Conservation (phyloP, 2,797 vertebrate species). For the Myotis daubentonii region DNA sequence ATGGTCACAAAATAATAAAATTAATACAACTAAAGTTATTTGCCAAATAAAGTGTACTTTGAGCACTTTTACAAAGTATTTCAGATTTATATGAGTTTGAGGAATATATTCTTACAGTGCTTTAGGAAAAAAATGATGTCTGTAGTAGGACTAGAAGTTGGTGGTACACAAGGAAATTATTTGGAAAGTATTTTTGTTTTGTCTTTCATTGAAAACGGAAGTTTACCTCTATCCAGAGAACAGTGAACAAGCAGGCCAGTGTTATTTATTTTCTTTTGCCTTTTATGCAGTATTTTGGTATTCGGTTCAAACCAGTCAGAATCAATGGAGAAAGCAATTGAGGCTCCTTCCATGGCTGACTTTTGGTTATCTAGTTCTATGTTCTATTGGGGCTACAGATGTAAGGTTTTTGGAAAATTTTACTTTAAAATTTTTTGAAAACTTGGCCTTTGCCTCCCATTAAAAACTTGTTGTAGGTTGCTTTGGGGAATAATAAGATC, state of each 20-base stretch:
- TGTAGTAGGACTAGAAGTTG: not conserved
- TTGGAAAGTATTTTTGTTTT: conserved; percentile 19
- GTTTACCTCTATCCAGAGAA: not conserved
- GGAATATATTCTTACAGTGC: not conserved
- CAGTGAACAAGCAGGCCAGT: not conserved
- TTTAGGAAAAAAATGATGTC: not conserved
- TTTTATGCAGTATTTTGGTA: not conserved
- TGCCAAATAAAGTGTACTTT: not conserved
- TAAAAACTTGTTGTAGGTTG: not conserved
- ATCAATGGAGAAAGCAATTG: not conserved
- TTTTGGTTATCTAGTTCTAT: not conserved
- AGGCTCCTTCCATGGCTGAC: not conserved
- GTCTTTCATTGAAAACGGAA: not conserved
- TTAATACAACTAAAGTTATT: not conserved
- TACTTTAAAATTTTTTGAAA: not conserved
- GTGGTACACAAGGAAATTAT: not conserved
- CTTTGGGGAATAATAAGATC: not conserved
- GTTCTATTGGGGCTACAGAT: not conserved
- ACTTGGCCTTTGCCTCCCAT: not conserved
- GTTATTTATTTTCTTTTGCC: conserved; percentile 13
- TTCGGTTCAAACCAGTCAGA: not conserved
- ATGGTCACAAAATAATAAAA: conserved; percentile 25
- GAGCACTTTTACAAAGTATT: not conserved
- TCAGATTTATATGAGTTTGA: not conserved
- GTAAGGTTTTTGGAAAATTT: not conserved